phyloP scores from a whole-genome alignment of 2,888 invertebrate genomes.

The Habroteleia sp. region DNA sequence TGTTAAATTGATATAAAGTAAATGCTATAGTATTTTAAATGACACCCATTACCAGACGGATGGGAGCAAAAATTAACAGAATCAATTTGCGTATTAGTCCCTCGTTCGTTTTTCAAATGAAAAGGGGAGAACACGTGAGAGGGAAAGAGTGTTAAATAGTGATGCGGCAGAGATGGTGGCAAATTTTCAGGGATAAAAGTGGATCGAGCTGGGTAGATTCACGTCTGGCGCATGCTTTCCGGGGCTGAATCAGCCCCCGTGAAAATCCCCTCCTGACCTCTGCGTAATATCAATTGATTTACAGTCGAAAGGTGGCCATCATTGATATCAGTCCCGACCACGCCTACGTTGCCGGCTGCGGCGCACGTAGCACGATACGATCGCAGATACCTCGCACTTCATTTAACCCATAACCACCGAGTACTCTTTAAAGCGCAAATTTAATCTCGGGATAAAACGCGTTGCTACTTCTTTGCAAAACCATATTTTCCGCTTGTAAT shows the following conservation, averaged over 20 bases:
- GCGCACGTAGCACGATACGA: constrained; percentile 58
- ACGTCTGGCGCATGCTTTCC: constrained; percentile 76
- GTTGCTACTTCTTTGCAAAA: constrained; percentile 50
- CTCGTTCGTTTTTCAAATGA: too few species aligned
- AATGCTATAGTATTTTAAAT: too few species aligned
- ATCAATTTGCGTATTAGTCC: too few species aligned
- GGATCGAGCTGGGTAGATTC: constrained; percentile 75
- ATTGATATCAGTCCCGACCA: constrained; percentile 79
- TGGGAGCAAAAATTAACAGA: too few species aligned
- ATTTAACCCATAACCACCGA: constrained; percentile 67
- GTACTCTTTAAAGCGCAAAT: constrained; percentile 62
- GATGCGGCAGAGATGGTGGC: constrained; percentile 37
- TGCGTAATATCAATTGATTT: constrained; percentile 80
- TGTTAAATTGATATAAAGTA: too few species aligned
- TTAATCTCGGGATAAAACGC: constrained; percentile 66
- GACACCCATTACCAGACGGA: too few species aligned
- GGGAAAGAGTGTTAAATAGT: constrained; percentile 43
- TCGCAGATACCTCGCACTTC: constrained; percentile 66
- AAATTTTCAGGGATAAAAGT: constrained; percentile 69
- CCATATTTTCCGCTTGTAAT: constrained; percentile 59
- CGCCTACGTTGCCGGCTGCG: constrained; percentile 73
- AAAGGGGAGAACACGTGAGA: constrained; percentile 38
- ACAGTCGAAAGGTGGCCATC: constrained; percentile 81
- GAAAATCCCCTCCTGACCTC: constrained; percentile 69
- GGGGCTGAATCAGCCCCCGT: constrained; percentile 62